Conservation (phyloP, 2,888 invertebrate genomes). For the Noctua comes region DNA sequence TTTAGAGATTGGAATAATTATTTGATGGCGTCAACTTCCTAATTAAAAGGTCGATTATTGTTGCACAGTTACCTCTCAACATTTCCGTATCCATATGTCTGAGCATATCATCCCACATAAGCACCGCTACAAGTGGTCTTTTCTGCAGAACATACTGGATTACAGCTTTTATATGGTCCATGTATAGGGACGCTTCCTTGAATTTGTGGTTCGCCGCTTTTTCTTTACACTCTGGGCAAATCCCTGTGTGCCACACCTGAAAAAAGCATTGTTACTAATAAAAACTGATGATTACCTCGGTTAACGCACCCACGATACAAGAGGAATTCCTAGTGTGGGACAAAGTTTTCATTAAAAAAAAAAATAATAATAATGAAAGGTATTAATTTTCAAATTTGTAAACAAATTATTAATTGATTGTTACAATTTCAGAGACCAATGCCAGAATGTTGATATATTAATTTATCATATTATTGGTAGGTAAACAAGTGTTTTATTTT, state of each 20-base stretch:
- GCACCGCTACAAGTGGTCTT: conserved; percentile 91
- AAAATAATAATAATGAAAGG: not conserved
- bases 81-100: conserved; percentile 89
- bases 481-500: not conserved
- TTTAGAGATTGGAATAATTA: no score
- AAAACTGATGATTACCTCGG: not conserved
- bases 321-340: no score
- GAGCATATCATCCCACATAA: conserved; percentile 98
- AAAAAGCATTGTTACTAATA: conserved; percentile 29
- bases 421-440: not conserved
- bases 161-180: conserved; percentile 92
- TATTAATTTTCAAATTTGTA: not conserved
- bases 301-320: no score
- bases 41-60: not conserved
- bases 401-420: not conserved
- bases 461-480: no score
- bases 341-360: no score
- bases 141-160: conserved; percentile 90
- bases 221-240: conserved; percentile 90
- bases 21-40: not conserved
- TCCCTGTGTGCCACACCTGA: conserved; percentile 93
- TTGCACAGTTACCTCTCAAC: conserved; percentile 87
- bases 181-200: conserved; percentile 90
- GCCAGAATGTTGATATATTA: not conserved
- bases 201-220: conserved; percentile 85